Percentiles rank a stretch among this genome's conserved stretches.
These are phyloP conservation scores for Cyclura pinguis DNA, from an alignment of 2,797 vertebrate species.

Conservation along the genomic window DNA sequence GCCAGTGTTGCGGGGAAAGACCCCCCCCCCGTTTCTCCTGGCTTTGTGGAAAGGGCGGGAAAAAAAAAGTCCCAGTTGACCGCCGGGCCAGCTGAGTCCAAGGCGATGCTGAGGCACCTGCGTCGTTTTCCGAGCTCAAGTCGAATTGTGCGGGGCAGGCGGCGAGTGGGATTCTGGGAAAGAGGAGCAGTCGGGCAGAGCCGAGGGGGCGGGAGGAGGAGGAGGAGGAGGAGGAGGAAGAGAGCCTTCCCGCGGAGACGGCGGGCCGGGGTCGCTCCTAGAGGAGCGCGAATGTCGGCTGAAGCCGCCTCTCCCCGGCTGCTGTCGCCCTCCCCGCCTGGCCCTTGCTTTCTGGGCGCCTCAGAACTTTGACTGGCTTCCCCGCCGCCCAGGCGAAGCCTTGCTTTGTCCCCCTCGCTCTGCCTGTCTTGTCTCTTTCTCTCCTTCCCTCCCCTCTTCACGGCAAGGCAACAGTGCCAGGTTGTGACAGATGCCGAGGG, in stretches of 20 bases:
- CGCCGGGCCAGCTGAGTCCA: too few relatives aligned
- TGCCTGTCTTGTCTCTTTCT: accelerated
- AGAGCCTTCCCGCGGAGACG: neutral
- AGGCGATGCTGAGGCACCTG: too few relatives aligned
- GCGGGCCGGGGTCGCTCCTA: neutral
- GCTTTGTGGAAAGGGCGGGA: too few relatives aligned
- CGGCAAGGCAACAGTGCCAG: neutral
- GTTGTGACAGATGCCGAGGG: conserved; percentile 13
- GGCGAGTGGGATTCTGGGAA: conserved; percentile 10
- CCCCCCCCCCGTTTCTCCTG: too few relatives aligned
- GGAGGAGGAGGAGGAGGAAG: neutral
- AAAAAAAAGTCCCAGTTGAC: too few relatives aligned
- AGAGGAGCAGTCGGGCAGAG: neutral
- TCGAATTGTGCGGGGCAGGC: conserved; percentile 17
- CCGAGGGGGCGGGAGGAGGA: neutral
- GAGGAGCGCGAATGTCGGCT: neutral
- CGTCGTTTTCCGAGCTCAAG: neutral
- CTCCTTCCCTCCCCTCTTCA: accelerated
- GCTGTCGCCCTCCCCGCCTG: too few relatives aligned
- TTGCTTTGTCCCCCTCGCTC: neutral
- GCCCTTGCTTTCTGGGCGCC: neutral
- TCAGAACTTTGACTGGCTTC: neutral
- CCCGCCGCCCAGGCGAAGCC: neutral
- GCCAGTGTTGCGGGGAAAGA: too few relatives aligned
- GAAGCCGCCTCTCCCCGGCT: too few relatives aligned